Evolutionary conservation across 2,888 invertebrate genomes (phyloP), one percentile per base, ranked within the genome.

Genomic region (Hetaerina titia): DNA sequence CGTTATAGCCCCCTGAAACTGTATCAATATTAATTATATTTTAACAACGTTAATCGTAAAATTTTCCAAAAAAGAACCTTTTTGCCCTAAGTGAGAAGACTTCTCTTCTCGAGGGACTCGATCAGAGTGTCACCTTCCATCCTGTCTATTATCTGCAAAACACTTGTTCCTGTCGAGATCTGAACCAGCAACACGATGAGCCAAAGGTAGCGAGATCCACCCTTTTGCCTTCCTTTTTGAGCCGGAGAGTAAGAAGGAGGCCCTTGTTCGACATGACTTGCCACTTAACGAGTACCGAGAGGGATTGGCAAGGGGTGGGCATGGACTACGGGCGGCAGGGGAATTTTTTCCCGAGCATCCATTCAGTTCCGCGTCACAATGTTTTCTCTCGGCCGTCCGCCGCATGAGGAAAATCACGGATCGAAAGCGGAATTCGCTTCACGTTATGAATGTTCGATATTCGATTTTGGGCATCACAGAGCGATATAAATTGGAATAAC

Each of bases 271-370:
- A 92, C 92, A 92, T 69, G 92, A 92, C 92, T 92, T 69, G 56
- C 92, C 92, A 92, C 92, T 92, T 92, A 92, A 92, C 92, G 69
- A 56, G 69, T 92, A 92, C 92, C 81, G 81, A 81, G 81, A 81
- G 81, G 81, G 81, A 81, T 81, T 81, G 81, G 81, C 81, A 81
- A 69, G 69, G 69, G 69, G 69, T n/a, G 69, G 69, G 69, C 69
- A 69, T 81, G 81, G 81, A 31, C 31, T 81, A 15, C 31, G 81
- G 81, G 81, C 81, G 8, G 81, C 9, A 4, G 81, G 81, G 25
- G 31, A n/a, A 81, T 81, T 81, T 81, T 81, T 81, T 31, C 81
- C 81, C 81, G 2, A 2, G 81, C 11, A 31, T 31, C 81, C 81
- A 81, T 81, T 81, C 81, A 81, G 81, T 25, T 31, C 81, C 25